These are phyloP conservation scores for Pecten maximus DNA, from an alignment of 2,888 invertebrate species.

Conservation along the genomic window DNA sequence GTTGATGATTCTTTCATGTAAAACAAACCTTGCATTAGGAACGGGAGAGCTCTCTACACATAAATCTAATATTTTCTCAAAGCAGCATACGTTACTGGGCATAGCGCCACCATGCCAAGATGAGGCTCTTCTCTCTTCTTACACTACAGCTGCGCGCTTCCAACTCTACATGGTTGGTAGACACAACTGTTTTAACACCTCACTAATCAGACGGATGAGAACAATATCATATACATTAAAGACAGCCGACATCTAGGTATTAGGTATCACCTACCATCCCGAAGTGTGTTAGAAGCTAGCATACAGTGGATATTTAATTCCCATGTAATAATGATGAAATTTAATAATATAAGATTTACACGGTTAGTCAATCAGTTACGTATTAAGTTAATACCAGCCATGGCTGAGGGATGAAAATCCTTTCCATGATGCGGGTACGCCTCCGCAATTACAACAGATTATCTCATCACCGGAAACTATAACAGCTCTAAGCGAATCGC, in stretches of 20 bases:
- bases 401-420: background rate
- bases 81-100: background rate
- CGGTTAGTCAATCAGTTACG: background rate
- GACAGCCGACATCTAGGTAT: background rate
- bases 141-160: background rate
- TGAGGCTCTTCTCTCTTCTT: background rate
- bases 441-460: background rate
- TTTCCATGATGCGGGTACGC: background rate
- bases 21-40: background rate
- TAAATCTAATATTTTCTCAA: background rate
- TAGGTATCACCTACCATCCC: background rate
- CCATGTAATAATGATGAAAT: background rate
- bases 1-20: background rate
- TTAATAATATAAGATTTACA: background rate
- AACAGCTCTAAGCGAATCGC: background rate
- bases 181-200: background rate
- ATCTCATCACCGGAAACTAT: background rate
- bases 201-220: background rate
- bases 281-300: background rate
- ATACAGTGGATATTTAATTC: background rate
- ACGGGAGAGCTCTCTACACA: background rate
- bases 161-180: background rate
- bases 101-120: background rate
- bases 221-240: background rate
- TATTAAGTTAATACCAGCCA: background rate